Conservation (phyloP, 2,888 invertebrate genomes). For the Macrophya annulata region DNA sequence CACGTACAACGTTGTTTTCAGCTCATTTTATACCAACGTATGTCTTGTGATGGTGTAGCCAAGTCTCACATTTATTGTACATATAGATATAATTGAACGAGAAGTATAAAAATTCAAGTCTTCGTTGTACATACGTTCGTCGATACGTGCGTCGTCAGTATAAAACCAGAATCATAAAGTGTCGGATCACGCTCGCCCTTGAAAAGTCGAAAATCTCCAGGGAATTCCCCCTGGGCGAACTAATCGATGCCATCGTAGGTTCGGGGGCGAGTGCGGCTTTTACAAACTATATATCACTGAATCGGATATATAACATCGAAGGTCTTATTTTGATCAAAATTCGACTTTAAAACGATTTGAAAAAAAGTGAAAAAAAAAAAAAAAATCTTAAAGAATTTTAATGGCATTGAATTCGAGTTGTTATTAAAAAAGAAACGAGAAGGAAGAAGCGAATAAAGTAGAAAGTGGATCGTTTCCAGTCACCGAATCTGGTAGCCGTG, state of each 20-base stretch:
- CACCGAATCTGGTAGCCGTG: slow-evolving; percentile 20
- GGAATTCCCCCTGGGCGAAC: slow-evolving; percentile 1
- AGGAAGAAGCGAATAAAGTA: background rate
- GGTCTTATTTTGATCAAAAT: background rate
- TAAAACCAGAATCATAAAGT: background rate
- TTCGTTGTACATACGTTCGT: background rate
- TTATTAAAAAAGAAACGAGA: slow-evolving; percentile 15
- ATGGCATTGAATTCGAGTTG: background rate
- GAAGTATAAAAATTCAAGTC: background rate
- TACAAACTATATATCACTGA: background rate
- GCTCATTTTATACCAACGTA: background rate
- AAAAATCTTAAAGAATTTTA: slow-evolving; percentile 3
- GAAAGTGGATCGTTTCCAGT: slow-evolving; percentile 36
- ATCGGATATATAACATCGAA: slow-evolving; percentile 7
- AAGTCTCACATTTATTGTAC: background rate
- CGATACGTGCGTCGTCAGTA: background rate
- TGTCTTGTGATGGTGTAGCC: background rate
- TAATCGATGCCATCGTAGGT: slow-evolving; percentile 6
- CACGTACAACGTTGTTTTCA: background rate
- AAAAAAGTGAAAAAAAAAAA: background rate
- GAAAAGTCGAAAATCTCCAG: slow-evolving; percentile 7
- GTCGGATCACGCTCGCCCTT: slow-evolving; percentile 2
- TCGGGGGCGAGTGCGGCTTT: background rate
- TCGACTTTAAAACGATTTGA: background rate
- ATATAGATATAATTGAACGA: background rate